Evolutionary conservation across 2,113 vertebrate species (phyloP), one percentile per base, ranked within the genome.

Genomic region (rat (Rattus norvegicus)): DNA sequence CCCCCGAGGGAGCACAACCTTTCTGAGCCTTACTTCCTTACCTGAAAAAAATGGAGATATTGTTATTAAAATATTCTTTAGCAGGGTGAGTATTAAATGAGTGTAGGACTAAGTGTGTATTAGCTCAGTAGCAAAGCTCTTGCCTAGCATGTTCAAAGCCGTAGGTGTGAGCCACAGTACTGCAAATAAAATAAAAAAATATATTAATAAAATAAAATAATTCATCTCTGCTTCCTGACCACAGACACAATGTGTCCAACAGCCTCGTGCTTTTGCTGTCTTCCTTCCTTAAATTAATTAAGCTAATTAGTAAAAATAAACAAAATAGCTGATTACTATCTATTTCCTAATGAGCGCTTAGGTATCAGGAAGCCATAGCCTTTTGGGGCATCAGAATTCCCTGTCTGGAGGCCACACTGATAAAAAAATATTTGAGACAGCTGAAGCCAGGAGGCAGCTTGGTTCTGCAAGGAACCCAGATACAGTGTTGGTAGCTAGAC

Each of bases 21-120:
- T 94, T 63, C 49, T 72, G 92, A 91, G 43, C 49, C 28, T 92
- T 87, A 49, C 76, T 94, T 94, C 30, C 16, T 88, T 73, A 61
- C 47, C 47, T 92, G 84, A 90, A 95, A 69, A 92, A 65, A 95
- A 94, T 70, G 69, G 39, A 93, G 72, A 69, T 56, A 28, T 84
- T 83, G 16, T 56, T 59, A 36, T 67, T 88, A 61, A 54, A 63
- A 63, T 17, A 33, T 85, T 43, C 67, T 96, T 70, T 47, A 95
- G 70, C 87, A 75, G 52, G 72, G 33, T 75, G 10, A 84, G 20
- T 75, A 13, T 65, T 63, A 76, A 56, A 5, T 85, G 22, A 76
- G 8, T 92, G 3, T 20, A 56, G 63, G 54, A 26, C 36, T 9
- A 12, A 19, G 4, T 22, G 39, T 36, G 2, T 77, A 54, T 54